Evolutionary conservation across 2,797 vertebrate species (phyloP), one percentile per base, ranked within the genome.

Genomic region (Sibirionetta formosa): DNA sequence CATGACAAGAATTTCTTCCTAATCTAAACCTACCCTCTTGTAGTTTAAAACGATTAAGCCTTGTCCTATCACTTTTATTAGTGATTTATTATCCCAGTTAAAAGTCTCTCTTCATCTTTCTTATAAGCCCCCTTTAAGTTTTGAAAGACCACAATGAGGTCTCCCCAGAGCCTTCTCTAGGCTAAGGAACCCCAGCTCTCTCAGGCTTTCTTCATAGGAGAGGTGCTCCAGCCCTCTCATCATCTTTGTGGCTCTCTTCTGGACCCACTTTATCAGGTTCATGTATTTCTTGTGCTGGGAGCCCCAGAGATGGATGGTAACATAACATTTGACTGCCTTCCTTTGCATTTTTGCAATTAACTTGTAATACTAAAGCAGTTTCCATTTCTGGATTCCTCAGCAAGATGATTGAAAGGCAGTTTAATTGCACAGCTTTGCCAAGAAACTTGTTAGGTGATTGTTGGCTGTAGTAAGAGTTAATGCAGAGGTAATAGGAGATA

Each of bases 371-470:
- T 91, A 96, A 91, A 96, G 79, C 86, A 65, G 26, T 83, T 88
- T 64, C 88, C 73, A 57, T 73, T 82, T 88, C 82, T 95, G 71
- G 58, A 77, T 93, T 93, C 83, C 50, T 92, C 69, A 54, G 78
- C 64, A 89, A 95, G 71, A 72, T 94, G 92, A 86, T 87, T 94
- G 96, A 96, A 96, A 94, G 75, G 90, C 0, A 1, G 56, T 94
- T 96, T 97, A 96, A 96, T 95, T 96, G 90, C 75, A 66, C 61
- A 69, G 81, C 85, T 88, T 90, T 84, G 90, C 90, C 81, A 96
- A 87, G 95, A 90, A 95, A 61, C 76, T 36, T 81, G 79, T 93
- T 94, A 94, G 92, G 90, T 94, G 93, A 87, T 78, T 85, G 68
- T 84, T 90, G 81, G 75, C 90, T 94, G 35, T 91, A 70, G 60